Conservation (phyloP, 2,113 vertebrate genomes). For the Cephalopterus ornatus region DNA sequence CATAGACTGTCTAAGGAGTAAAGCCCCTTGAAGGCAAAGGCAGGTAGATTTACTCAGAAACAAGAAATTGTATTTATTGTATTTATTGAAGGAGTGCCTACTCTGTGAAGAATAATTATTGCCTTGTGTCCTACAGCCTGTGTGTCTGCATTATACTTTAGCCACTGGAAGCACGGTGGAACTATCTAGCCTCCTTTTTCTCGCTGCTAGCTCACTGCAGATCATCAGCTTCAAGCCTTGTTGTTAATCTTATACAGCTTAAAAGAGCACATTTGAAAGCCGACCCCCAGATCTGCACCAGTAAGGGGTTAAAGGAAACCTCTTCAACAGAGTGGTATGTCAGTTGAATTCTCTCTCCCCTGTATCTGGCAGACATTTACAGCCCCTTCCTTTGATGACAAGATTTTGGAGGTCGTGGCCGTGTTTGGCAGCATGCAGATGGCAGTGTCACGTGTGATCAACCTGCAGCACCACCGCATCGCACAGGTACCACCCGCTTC, state of each 20-base stretch:
- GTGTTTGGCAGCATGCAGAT: conserved; percentile 99
- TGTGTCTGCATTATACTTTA: neutral
- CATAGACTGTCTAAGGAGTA: neutral
- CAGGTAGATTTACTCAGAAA: neutral
- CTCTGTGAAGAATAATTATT: neutral
- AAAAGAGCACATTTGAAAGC: neutral
- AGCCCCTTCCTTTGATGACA: conserved; percentile 95
- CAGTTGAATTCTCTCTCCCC: neutral
- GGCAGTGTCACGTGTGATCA: conserved; percentile 96
- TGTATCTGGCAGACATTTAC: conserved; percentile 84
- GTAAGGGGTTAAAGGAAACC: neutral
- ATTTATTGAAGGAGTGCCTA: neutral
- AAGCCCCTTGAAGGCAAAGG: neutral
- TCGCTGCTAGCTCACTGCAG: neutral
- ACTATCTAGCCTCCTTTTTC: neutral
- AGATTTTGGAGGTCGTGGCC: conserved; percentile 95
- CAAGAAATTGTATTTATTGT: neutral
- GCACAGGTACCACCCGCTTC: conserved; percentile 82
- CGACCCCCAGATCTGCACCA: neutral
- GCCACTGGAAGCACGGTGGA: neutral
- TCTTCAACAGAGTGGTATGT: neutral
- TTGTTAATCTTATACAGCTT: neutral
- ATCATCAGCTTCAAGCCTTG: neutral
- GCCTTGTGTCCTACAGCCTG: neutral
- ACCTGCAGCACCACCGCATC: conserved; percentile 94